Evolutionary conservation across 2,888 invertebrate species (phyloP).

Genomic region (Drosophila phalerata): DNA sequence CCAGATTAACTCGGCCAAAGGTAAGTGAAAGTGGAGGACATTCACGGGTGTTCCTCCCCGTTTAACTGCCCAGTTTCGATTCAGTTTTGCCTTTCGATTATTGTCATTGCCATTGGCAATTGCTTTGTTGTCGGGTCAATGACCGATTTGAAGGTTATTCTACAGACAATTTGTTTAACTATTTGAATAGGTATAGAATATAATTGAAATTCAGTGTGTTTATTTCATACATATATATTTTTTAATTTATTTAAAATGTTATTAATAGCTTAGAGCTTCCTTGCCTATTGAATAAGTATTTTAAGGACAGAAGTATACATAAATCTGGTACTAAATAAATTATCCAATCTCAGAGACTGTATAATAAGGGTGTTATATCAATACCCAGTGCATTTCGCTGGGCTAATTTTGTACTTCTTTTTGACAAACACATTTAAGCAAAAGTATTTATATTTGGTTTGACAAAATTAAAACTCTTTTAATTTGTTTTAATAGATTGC

Average conservation of each 20-base stretch:
- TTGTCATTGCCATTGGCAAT: conserved; percentile 31
- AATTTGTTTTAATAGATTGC: background rate
- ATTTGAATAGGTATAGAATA: background rate
- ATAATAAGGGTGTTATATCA: too few relatives aligned
- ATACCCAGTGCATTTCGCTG: too few relatives aligned
- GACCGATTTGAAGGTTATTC: conserved; percentile 12
- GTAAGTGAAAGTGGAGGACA: conserved; percentile 80
- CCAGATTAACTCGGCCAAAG: conserved; percentile 98
- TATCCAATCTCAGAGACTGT: too few relatives aligned
- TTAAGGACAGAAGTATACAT: too few relatives aligned
- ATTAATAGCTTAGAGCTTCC: too few relatives aligned
- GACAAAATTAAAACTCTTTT: background rate
- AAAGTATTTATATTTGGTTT: background rate
- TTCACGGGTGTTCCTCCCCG: background rate
- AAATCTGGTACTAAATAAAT: too few relatives aligned
- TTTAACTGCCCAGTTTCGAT: background rate
- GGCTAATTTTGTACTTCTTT: too few relatives aligned
- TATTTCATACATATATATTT: too few relatives aligned
- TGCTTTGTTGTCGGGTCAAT: conserved; percentile 37
- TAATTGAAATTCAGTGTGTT: too few relatives aligned
- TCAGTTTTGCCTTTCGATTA: conserved; percentile 26
- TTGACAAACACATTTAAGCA: too few relatives aligned
- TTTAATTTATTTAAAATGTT: too few relatives aligned
- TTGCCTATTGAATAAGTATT: too few relatives aligned
- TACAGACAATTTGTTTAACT: background rate